Conservation (phyloP, 2,797 vertebrate genomes). For the Tinamus major region DNA sequence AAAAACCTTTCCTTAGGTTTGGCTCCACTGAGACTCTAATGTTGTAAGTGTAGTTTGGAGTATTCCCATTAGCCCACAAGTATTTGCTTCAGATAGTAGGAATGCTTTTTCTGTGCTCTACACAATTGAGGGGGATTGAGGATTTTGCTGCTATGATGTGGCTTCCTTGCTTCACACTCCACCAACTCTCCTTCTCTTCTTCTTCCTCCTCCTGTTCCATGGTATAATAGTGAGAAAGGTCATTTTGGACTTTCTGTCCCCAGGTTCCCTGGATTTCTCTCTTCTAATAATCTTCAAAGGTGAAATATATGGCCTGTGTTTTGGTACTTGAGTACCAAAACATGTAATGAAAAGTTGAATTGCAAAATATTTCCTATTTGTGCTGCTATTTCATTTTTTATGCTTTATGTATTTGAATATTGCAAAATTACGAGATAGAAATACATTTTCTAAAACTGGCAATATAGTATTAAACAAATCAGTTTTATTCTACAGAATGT, state of each 20-base stretch:
- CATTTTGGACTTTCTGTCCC: not conserved
- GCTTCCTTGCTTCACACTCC: not conserved
- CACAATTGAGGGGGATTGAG: not conserved
- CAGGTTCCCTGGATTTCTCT: not conserved
- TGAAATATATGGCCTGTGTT: not conserved
- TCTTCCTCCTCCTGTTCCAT: not conserved
- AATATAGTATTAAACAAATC: not conserved
- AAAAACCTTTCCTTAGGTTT: not conserved
- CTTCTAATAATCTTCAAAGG: not conserved
- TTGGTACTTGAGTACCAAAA: not conserved
- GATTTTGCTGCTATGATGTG: not conserved
- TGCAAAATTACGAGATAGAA: not conserved
- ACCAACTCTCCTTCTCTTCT: not conserved
- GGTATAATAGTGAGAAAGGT: not conserved
- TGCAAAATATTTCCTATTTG: not conserved
- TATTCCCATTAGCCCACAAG: not conserved
- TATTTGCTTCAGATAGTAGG: not conserved
- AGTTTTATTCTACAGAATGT: not conserved
- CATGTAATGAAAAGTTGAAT: not conserved
- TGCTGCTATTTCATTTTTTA: not conserved
- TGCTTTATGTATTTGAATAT: not conserved
- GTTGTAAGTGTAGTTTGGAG: not conserved
- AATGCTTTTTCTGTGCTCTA: fast-evolving
- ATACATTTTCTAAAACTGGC: not conserved
- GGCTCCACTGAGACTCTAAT: not conserved